Conservation (phyloP, 2,888 invertebrate species). For the Euspilapteryx auroguttella region DNA sequence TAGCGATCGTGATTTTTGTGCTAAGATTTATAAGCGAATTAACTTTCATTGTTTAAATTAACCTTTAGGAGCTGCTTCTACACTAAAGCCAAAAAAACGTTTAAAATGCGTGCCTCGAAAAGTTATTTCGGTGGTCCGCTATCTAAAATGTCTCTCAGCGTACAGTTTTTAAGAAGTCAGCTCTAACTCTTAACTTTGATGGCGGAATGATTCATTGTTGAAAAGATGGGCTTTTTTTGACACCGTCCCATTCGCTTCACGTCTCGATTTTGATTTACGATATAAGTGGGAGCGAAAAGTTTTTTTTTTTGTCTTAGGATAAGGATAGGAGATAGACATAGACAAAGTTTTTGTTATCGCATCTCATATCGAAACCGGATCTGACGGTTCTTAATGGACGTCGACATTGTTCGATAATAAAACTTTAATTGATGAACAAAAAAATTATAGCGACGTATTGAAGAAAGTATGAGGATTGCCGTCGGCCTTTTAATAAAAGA, state of each 20-base stretch:
- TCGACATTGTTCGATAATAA: slow-evolving; percentile 1
- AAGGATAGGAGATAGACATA: no score
- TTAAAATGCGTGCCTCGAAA: slow-evolving; percentile 36
- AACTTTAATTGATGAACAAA: slow-evolving; percentile 1
- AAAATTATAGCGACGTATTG: no score
- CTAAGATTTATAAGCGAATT: not conserved
- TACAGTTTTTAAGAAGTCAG: slow-evolving; percentile 22
- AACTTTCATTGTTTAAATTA: not conserved
- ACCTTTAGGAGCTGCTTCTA: no score
- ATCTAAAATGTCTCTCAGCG: slow-evolving; percentile 43
- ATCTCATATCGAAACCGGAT: not conserved
- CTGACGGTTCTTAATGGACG: not conserved
- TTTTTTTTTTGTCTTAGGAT: not conserved
- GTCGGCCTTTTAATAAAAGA: no score
- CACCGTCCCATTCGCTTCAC: slow-evolving; percentile 2
- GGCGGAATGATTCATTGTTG: slow-evolving; percentile 14
- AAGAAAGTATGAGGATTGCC: no score
- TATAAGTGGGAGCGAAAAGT: not conserved
- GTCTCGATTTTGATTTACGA: slow-evolving; percentile 5
- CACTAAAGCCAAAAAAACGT: no score
- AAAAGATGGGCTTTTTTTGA: slow-evolving; percentile 8
- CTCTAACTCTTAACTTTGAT: slow-evolving; percentile 10
- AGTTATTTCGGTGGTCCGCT: slow-evolving; percentile 38
- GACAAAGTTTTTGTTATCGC: not conserved
- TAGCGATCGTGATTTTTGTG: slow-evolving; percentile 15